Evolutionary conservation across 2,888 invertebrate genomes (phyloP), one percentile per base, ranked within the genome.

Genomic region (Tubulanus polymorphus): DNA sequence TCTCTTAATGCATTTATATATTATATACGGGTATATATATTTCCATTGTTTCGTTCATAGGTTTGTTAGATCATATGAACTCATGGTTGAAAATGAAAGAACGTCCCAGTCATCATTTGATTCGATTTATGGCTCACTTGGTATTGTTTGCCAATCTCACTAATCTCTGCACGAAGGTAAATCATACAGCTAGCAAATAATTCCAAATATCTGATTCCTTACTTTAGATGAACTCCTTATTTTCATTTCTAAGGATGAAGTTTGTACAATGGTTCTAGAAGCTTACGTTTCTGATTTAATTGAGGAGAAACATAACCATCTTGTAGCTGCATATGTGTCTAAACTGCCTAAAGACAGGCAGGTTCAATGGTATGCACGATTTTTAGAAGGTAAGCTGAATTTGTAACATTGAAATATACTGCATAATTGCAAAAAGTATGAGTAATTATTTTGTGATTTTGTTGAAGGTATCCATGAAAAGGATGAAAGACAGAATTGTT

Each of bases 291-390:
- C 83, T 79, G 65, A 90, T 86, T 81, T 95, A 26, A 88, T 91
- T 59, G 84, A 86, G 54, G 83, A 88, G 56, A 85, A 86, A 18
- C 88, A 90, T 68, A 86, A 90, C 2, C 85, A 86, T 60, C 81
- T 93, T 28, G 86, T 95, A 10, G 92, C 94, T 0, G 89, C 86
- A 74, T 95, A 95, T 71, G 87, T 88, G 0, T 87, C 92, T 2
- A 87, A 88, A 54, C 82, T 95, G 45, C 89, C 90, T 10, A 80
- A 80, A 48, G 81, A 83, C 15, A 81, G 83, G 56, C 88, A 88
- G 70, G 69, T 81, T 29, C 66, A 69, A 28, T 75, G 76, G 71
- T 82, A 76, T 66, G 75, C 75, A 37, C 62, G 62, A 54, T 81
- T 81, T 65, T 66, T 82, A 20, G 78, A 80, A 74, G 79, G 80